Evolutionary conservation across 1,140 invertebrate species (phyloP), one percentile per base, ranked within the genome.

Genomic region (Zelostemma sp.): DNA sequence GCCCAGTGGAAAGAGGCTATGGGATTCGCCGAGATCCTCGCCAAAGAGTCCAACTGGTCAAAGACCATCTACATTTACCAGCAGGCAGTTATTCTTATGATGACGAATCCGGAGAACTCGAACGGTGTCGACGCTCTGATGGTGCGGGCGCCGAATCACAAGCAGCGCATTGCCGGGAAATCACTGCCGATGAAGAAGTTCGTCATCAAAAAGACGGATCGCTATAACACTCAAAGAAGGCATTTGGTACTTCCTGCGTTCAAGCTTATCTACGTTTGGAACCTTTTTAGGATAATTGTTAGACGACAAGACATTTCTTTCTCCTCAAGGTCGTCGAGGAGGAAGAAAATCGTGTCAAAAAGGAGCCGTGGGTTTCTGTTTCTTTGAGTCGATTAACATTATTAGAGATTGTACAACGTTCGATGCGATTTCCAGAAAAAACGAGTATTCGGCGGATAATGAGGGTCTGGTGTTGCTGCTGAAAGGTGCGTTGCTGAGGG

Each of bases 101-200:
- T 95, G 91, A 87, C 87, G 15, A 80, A 85, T 12, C 77, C 83
- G 3, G 88, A 90, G 50, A 74, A 80, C 38, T 25, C 21, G 21
- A 69, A 83, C 6, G 83, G 83, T 18, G 85, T 91, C 17, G 83
- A 87, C 15, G 82, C 81, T 18, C 77, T 94, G 8, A 90, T 94
- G 87, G 87, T 82, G 88, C 91, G 85, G 76, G 92, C 93, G 14
- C 94, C 95, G 5, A 86, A 86, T 41, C 91, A 91, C 80, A 96
- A 95, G 75, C 93, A 97, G 79, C 88, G 93, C 55, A 96, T 99
- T 55, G 96, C 96, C 25, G 97, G 97, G 0, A 98, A 98, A 86
- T 98, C 96, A 5, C 85, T 99, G 66, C 97, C 97, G 11, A 93
- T 98, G 89, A 97, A 99, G 82, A 99, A 99, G 77, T 99, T 98